Conservation (phyloP, 2,113 vertebrate genomes). For the Phrynosoma platyrhinos region DNA sequence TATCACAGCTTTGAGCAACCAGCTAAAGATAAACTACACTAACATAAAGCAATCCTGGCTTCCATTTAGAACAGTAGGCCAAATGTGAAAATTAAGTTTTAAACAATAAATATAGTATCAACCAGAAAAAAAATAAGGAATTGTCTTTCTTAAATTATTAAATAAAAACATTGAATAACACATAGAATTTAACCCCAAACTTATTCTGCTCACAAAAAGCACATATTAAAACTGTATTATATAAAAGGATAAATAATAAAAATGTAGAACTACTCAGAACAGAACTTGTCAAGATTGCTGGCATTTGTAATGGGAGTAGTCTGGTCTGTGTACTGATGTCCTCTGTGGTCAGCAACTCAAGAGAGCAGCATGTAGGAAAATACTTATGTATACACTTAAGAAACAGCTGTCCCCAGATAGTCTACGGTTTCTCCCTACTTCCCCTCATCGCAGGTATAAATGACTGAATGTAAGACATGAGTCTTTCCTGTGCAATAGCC, state of each 20-base stretch:
- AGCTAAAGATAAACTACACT: not conserved
- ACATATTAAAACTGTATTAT: not conserved
- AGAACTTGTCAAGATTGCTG: not conserved
- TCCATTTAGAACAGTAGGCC: not conserved
- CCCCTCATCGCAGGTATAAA: not conserved
- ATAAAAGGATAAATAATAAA: not conserved
- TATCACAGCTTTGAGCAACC: not conserved
- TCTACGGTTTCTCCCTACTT: not conserved
- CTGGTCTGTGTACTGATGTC: not conserved
- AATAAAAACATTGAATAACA: not conserved
- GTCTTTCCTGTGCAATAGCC: not conserved
- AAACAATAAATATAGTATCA: not conserved
- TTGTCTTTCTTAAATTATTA: not conserved
- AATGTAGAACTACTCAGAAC: not conserved
- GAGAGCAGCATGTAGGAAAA: no score
- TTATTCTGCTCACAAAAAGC: not conserved
- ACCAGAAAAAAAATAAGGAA: not conserved
- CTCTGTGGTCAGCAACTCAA: not conserved
- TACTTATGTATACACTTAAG: not conserved
- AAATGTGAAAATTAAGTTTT: not conserved
- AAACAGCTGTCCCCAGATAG: not conserved
- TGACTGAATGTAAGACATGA: not conserved
- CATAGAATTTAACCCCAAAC: not conserved
- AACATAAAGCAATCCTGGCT: not conserved
- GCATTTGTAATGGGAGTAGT: not conserved